Base-by-base conservation (phyloP, 2,888 invertebrate species). In the Gandaritis pyraliata region DNA sequence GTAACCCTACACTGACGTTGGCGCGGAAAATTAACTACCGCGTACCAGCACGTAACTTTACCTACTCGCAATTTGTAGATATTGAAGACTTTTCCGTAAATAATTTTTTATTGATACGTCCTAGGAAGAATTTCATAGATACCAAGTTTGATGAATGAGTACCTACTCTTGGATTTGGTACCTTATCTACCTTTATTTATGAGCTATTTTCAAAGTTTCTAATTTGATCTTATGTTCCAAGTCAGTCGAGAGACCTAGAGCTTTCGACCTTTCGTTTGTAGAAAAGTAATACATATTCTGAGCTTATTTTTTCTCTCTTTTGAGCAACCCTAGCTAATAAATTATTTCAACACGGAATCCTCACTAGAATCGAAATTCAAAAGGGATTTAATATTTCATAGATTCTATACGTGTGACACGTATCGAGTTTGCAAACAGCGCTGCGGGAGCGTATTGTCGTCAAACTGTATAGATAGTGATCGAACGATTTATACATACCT, bases 11-110 rank as follows among this genome's bases (percentile, higher is more conserved):
- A 70, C 77, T 76, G 78, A 83, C 81, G 77, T 74, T 81, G 82
- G 83, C 83, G 83, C 81, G 83, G 85, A 83, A 84, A 87, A 88
- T 88, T 88, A 86, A 83, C 86, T 54, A 38, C 43, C 43, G 74
- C 77, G 70, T 78, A 76, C n/a, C 80, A 78, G 70, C 60, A 81
- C 76, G 83, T 83, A 84, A 83, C 78, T 36, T 15, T 47, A 15
- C 7, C 3, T 41, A 47, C 11, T 46, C 30, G 46, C 53, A 54
- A 10, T 54, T 47, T 15, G 36, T 51, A 47, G 18, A 39, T 52
- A 53, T 49, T 49, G 8, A 36, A 49, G 7, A 36, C 49, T 18
- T 18, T 51, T 53, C 23, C 33, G 36, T 23, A 23, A 1, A 23
- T 23, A 5, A 23, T 23, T 23, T 23, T 23, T n/a, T n/a, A n/a